Percentiles rank a stretch among this genome's conserved stretches.
phyloP scores from a whole-genome alignment of 2,888 invertebrate genomes.

The Ectropis crepuscularia region DNA sequence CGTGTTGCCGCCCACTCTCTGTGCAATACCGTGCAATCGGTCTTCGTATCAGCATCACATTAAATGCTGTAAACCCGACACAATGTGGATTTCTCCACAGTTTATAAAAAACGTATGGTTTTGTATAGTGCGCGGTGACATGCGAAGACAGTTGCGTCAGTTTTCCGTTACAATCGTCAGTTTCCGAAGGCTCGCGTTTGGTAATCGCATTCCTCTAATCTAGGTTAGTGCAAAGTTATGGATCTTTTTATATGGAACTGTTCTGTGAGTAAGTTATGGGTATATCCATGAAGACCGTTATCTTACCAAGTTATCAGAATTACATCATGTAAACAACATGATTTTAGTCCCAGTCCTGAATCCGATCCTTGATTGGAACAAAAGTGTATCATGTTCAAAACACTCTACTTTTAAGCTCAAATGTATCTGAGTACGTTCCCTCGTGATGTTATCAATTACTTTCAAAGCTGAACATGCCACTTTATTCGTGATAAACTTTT shows the following conservation, averaged over 20 bases:
- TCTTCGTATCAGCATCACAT: constrained; percentile 77
- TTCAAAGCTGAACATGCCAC: no score
- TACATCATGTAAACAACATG: no score
- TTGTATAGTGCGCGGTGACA: constrained; percentile 65
- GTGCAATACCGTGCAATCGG: constrained; percentile 76
- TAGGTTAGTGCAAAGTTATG: constrained; percentile 28
- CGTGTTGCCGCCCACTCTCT: constrained; percentile 78
- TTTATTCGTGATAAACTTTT: no score
- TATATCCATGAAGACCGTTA: background rate
- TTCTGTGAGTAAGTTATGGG: background rate
- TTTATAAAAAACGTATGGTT: constrained; percentile 65
- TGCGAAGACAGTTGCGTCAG: constrained; percentile 68
- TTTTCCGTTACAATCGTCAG: constrained; percentile 49
- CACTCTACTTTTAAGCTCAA: no score
- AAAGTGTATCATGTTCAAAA: no score
- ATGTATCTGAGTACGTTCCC: no score
- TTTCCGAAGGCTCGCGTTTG: constrained; percentile 32
- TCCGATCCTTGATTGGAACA: no score
- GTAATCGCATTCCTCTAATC: constrained; percentile 30
- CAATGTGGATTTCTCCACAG: constrained; percentile 72
- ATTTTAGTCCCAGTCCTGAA: no score
- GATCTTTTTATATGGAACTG: constrained; percentile 19
- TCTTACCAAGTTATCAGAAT: background rate
- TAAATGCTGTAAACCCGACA: constrained; percentile 67
- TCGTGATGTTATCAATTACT: no score